Evolutionary conservation across 1,140 invertebrate genomes (phyloP).

Genomic region (Archivesica marissinica): DNA sequence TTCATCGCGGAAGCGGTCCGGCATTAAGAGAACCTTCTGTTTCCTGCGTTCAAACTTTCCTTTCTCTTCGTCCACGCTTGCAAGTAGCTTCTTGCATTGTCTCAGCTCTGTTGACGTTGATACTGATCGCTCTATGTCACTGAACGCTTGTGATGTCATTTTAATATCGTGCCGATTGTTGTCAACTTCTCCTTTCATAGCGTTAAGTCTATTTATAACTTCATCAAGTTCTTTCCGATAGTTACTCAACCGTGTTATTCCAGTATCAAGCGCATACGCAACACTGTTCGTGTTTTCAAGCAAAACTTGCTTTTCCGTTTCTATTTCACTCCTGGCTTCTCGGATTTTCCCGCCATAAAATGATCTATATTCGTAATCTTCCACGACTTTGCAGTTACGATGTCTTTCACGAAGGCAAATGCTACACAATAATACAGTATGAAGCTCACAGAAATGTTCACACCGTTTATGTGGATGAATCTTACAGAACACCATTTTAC

Average conservation of each 20-base stretch:
- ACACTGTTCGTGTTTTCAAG: constrained; percentile 39
- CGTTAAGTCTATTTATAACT: constrained; percentile 32
- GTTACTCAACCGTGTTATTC: constrained; percentile 24
- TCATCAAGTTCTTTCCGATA: constrained; percentile 34
- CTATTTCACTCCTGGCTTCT: constrained; percentile 13
- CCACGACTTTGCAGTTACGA: constrained; percentile 20
- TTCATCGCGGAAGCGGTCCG: constrained; percentile 14
- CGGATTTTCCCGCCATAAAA: constrained; percentile 43
- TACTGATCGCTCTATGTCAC: constrained; percentile 36
- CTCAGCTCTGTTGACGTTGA: constrained; percentile 41
- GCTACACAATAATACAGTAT: constrained; percentile 21
- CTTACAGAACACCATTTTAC: constrained; percentile 35
- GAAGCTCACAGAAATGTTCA: constrained; percentile 38
- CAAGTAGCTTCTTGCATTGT: constrained; percentile 35
- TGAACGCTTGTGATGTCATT: constrained; percentile 24
- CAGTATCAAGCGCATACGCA: constrained; percentile 44
- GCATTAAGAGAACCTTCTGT: constrained; percentile 28
- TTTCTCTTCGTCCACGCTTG: constrained; percentile 25
- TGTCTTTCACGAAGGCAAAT: constrained; percentile 45
- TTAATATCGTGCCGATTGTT: constrained; percentile 13
- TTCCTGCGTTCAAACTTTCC: constrained; percentile 31
- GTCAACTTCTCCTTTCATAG: constrained; percentile 34
- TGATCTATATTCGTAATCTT: constrained; percentile 40
- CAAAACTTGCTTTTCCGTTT: constrained; percentile 13
- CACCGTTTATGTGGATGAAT: constrained; percentile 27